Evolutionary conservation across 1,140 invertebrate genomes (phyloP), one percentile per base, ranked within the genome.

Genomic region (Danaus plexippus): DNA sequence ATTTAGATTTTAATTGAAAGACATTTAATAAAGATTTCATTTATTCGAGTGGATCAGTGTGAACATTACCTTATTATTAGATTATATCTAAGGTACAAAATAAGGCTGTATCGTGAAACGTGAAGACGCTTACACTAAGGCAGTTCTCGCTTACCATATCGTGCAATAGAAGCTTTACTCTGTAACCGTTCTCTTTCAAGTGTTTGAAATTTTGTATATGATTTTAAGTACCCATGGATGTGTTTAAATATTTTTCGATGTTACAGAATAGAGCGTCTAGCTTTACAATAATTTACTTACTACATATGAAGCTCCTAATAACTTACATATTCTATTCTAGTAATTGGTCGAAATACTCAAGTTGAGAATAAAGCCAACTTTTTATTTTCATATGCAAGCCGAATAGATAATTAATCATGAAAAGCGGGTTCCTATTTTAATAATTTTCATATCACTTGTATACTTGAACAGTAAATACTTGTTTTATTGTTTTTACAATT

Each of bases 31-130:
- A 61, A 61, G 45, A 48, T 13, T 52, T 53, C 32, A 52, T 65
- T 65, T 62, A 62, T 59, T 65, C 61, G 46, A 44, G 63, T 65
- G 60, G 54, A 63, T 66, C 45, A 45, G 56, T 57, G 60, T 62
- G 64, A 62, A 58, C 52, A 57, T 49, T 60, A 54, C 50, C 52
- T 43, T 53, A 9, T 45, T 8, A 42, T 45, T 67, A 63, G 49
- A 46, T 66, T 70, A 70, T 52, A 59, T 64, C 73, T 81, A 82
- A 69, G 75, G 79, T 85, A 85, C 66, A 84, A 86, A 86, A 86
- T 86, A 86, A 86, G 83, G 83, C 81, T 85, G 74, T 78, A 72
- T 68, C 65, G 83, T 86, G 81, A 82, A 71, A 80, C 73, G 81
- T 83, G 81, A 85, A 77, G 73, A 82, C 71, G 72, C 75, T 81